Evolutionary conservation across 2,113 vertebrate species (phyloP).

Genomic region (Alces alces): DNA sequence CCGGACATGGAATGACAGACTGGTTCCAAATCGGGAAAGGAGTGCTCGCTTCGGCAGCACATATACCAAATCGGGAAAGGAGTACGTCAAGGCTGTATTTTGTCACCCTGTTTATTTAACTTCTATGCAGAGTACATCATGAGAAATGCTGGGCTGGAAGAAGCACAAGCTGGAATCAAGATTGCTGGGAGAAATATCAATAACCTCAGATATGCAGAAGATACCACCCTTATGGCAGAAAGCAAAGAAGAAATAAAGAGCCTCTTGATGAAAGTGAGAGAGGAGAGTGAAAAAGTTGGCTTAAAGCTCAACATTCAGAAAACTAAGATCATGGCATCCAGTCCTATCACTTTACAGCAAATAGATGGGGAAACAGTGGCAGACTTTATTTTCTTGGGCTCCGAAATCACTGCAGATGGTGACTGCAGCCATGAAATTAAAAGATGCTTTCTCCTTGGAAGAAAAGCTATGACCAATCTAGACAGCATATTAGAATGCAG

Average conservation of each 20-base stretch:
- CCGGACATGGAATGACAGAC: accelerated
- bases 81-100: neutral
- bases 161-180: neutral
- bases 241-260: neutral
- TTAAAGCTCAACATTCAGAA: neutral
- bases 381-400: neutral
- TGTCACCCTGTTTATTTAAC: neutral
- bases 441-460: neutral
- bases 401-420: neutral
- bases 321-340: neutral
- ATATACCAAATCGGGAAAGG: neutral
- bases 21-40: neutral
- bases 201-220: neutral
- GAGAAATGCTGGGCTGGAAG: neutral
- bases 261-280: neutral
- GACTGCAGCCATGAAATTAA: neutral
- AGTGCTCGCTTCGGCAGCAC: neutral
- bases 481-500: neutral
- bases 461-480: neutral
- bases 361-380: neutral
- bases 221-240: neutral
- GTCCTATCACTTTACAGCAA: neutral
- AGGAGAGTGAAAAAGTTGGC: neutral
- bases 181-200: neutral
- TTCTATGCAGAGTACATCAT: neutral